These are phyloP conservation scores for Polypterus bichir DNA, from an alignment of 2,113 vertebrate species.

Conservation along the genomic window DNA sequence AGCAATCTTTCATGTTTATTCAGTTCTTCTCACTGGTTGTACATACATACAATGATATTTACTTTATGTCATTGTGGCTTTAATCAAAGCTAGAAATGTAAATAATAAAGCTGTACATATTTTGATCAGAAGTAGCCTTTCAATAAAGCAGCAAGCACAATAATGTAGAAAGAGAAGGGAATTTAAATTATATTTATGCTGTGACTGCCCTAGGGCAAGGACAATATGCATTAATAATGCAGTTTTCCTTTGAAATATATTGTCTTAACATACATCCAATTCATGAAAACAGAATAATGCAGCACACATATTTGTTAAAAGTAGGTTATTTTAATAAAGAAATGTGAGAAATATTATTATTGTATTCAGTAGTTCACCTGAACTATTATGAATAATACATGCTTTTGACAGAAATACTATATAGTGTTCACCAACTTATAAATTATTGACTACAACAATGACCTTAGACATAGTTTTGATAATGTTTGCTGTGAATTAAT, in stretches of 20 bases:
- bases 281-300: slow-evolving; percentile 36
- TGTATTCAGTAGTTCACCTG: slow-evolving; percentile 44
- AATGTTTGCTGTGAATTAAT: slow-evolving; percentile 27
- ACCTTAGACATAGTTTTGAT: slow-evolving; percentile 29
- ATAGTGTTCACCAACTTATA: slow-evolving; percentile 29
- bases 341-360: slow-evolving; percentile 37
- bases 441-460: slow-evolving; percentile 50
- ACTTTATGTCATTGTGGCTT: slow-evolving; percentile 4
- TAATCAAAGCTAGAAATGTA: slow-evolving; percentile 19
- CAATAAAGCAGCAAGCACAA: slow-evolving; percentile 19
- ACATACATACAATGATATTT: background rate
- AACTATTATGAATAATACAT: slow-evolving; percentile 54
- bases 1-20: background rate
- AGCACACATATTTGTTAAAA: slow-evolving; percentile 22
- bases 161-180: slow-evolving; percentile 33
- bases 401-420: slow-evolving; percentile 40
- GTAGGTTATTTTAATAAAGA: slow-evolving; percentile 37
- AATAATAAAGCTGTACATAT: slow-evolving; percentile 23
- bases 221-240: slow-evolving; percentile 55
- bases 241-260: slow-evolving; percentile 59
- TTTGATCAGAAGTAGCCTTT: slow-evolving; percentile 18
- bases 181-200: slow-evolving; percentile 51
- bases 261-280: slow-evolving; percentile 54
- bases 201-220: slow-evolving; percentile 35
- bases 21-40: too few relatives aligned